Base-by-base conservation (phyloP, 2,113 vertebrate genomes). In the Diglossa brunneiventris region DNA sequence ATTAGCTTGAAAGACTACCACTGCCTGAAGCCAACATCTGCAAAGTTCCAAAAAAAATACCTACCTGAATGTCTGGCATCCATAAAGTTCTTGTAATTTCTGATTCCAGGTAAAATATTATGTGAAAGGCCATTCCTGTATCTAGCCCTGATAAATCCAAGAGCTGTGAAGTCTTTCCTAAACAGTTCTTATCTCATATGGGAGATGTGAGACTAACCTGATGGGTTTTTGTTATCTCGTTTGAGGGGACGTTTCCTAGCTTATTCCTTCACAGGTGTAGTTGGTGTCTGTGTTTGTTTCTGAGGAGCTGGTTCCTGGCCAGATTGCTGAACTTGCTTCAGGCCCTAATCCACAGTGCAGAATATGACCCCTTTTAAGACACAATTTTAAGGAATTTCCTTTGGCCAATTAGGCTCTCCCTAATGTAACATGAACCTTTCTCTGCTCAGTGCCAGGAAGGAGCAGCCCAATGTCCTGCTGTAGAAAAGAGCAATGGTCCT, bases 21-120 rank as follows among this genome's bases (percentile, higher is more conserved):
- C 37, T 66, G 56, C 76, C 88, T 89, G 52, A 87, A 95, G 83
- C 90, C 85, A 94, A 77, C 58, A 52, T 82, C 59, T 84, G 68
- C 27, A 49, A 87, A 83, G 26, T 72, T 95, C 62, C 22, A 94
- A 94, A 93, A 85, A 85, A 82, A 95, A 73, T 9, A 84, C 68
- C 59, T 83, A 91, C 67, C 85, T 90, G 61, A 94, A 76, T 44
- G 52, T 64, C 61, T 96, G 87, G 39, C 72, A 95, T 61, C 90
- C 66, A 37, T 52, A 37, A 76, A 63, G 72, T 78, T 91, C 85
- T 88, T 56, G 39, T 91, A 95, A 75, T 89, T 92, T 93, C 61
- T 97, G 47, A 86, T 95, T 95, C 86, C 88, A 87, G 76, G 77
- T 87, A 84, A 93, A 96, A 95, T 92, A 91, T 33, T 74, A 70